Evolutionary conservation across 2,797 vertebrate genomes (phyloP).

Genomic region (Enoplosus armatus): DNA sequence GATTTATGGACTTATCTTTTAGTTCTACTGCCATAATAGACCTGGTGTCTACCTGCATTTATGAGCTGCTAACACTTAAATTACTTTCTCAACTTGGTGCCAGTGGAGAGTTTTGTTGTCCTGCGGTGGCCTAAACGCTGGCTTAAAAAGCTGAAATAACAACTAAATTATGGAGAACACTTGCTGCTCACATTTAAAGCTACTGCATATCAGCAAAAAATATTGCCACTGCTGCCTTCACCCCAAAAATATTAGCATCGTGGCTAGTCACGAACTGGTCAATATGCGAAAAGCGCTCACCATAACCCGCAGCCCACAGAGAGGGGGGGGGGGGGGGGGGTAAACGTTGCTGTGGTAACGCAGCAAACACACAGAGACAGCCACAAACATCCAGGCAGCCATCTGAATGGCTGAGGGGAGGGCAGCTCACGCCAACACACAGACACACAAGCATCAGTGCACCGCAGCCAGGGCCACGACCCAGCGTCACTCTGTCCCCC

Average conservation of each 20-base stretch:
- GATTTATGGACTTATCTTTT: background rate
- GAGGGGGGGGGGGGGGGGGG: background rate
- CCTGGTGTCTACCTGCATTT: background rate
- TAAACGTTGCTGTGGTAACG: constrained; percentile 46
- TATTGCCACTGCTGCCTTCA: background rate
- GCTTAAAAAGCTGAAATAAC: background rate
- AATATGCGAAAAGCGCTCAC: constrained; percentile 1
- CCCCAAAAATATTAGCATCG: background rate
- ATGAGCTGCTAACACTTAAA: background rate
- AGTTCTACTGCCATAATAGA: background rate
- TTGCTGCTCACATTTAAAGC: background rate
- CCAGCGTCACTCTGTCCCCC: constrained; percentile 61
- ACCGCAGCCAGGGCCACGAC: constrained; percentile 40
- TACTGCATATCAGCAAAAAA: background rate
- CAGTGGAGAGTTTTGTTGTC: background rate
- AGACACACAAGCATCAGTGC: constrained; percentile 43
- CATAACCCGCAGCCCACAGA: constrained; percentile 14
- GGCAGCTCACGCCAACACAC: constrained; percentile 30
- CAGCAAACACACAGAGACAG: constrained; percentile 55
- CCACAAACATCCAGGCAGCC: constrained; percentile 46
- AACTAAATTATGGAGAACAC: background rate
- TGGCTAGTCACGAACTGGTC: background rate
- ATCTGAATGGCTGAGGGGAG: constrained; percentile 42
- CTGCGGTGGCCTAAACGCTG: background rate
- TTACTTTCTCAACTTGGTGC: background rate